These are phyloP conservation scores for Zosterops hypoxanthus DNA, from an alignment of 2,113 vertebrate genomes.

Conservation along the genomic window DNA sequence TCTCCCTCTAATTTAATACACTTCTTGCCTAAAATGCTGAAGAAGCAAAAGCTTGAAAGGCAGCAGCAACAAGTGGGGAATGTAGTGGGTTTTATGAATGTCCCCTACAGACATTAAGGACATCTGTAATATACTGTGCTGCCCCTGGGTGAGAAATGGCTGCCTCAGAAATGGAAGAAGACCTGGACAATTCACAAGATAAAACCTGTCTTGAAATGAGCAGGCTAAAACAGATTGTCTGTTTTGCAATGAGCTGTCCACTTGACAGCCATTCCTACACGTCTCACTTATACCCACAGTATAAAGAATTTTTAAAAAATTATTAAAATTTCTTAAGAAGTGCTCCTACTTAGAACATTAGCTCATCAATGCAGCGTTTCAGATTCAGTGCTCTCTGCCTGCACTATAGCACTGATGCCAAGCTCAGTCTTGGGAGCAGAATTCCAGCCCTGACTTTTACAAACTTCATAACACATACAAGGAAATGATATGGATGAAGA, in stretches of 20 bases:
- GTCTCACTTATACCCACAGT: neutral
- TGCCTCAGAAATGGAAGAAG: neutral
- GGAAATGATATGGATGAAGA: neutral
- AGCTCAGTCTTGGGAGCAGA: neutral
- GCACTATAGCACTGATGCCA: neutral
- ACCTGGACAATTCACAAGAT: neutral
- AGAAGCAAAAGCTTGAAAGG: neutral
- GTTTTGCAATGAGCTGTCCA: neutral
- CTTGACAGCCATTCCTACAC: neutral
- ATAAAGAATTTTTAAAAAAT: neutral
- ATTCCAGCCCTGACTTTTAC: neutral
- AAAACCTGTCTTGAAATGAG: neutral
- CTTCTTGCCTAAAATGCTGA: neutral
- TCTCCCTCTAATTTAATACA: neutral
- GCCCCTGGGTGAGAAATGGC: neutral
- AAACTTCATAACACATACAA: neutral
- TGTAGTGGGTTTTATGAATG: neutral
- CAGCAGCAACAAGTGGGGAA: neutral
- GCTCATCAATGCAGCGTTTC: accelerated
- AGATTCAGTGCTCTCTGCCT: accelerated
- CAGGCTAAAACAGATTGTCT: neutral
- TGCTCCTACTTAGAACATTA: neutral
- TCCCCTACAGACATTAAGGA: neutral
- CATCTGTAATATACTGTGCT: neutral
- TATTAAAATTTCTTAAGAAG: neutral